A percentile compares a stretch with the other conserved stretches of the same genome.
Conservation (phyloP, 92 coral and sea anemone genomes). For the Epizoanthus rinbou region DNA sequence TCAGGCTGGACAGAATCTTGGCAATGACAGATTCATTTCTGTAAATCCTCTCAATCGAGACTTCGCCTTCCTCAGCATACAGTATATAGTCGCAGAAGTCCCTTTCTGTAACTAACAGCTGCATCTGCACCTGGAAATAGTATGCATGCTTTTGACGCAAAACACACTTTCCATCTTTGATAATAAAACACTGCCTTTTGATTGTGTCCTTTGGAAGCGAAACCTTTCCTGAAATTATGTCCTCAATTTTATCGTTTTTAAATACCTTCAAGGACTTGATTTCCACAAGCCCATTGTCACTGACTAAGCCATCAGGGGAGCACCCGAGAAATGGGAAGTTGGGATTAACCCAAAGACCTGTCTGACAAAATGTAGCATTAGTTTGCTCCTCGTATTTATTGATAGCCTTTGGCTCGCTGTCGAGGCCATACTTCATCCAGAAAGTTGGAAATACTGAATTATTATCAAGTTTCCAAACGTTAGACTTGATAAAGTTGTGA, state of each 20-base stretch:
- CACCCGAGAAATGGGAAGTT: constrained; percentile 66
- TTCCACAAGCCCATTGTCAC: constrained; percentile 51
- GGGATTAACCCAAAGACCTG: constrained; percentile 71
- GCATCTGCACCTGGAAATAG: constrained; percentile 50
- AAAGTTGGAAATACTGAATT: constrained; percentile 32
- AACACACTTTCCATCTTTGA: constrained; percentile 52
- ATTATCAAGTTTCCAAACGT: constrained; percentile 49
- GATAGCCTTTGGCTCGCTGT: constrained; percentile 58
- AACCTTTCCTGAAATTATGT: constrained; percentile 22
- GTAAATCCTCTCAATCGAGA: constrained; percentile 52
- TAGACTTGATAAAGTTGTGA: constrained; percentile 14
- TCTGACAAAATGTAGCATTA: constrained; percentile 25
- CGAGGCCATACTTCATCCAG: constrained; percentile 67
- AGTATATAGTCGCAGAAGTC: constrained; percentile 53
- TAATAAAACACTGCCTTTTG: constrained; percentile 57
- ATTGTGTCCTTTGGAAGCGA: constrained; percentile 44
- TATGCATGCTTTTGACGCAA: constrained; percentile 51
- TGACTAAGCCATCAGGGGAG: constrained; percentile 65
- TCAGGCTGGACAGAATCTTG: constrained; percentile 47
- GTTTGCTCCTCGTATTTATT: constrained; percentile 54
- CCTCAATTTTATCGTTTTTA: constrained; percentile 53
- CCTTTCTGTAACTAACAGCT: constrained; percentile 64
- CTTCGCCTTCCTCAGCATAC: constrained; percentile 56
- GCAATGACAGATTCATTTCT: constrained; percentile 57
- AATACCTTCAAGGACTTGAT: constrained; percentile 57